phyloP scores from a whole-genome alignment of 2,113 vertebrate species.

The Pardalotus punctatus region DNA sequence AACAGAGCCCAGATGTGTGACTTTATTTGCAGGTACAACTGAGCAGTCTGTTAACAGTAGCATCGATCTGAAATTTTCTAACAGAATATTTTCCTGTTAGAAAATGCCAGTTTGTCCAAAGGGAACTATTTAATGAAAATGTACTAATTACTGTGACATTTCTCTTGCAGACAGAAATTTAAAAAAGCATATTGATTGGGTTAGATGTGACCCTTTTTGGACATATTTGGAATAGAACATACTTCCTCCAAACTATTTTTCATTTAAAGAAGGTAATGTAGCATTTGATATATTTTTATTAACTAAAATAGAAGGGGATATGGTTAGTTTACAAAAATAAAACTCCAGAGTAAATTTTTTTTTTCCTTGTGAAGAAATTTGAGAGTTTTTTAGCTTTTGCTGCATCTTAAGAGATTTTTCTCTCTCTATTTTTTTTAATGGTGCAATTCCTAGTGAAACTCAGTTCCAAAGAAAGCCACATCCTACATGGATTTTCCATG shows the following conservation, averaged over 20 bases:
- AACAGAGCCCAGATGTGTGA: background rate
- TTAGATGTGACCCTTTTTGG: conserved; percentile 6
- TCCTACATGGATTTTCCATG: background rate
- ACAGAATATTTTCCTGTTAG: background rate
- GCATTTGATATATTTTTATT: background rate
- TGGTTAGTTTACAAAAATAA: background rate
- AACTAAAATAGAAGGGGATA: background rate
- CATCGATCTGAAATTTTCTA: background rate
- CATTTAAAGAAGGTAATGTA: background rate
- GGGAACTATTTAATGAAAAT: conserved; percentile 14
- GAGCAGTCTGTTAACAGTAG: background rate
- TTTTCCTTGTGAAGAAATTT: background rate
- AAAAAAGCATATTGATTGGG: background rate
- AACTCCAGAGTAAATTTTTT: background rate
- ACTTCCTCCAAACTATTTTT: background rate
- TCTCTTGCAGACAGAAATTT: conserved; percentile 21
- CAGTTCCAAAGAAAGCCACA: background rate
- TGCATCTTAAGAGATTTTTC: background rate
- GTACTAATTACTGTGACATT: conserved; percentile 3
- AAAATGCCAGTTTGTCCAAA: conserved; percentile 31
- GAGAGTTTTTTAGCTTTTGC: background rate
- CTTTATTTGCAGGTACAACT: background rate
- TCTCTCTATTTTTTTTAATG: background rate
- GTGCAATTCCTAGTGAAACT: background rate
- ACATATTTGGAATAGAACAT: background rate